Percentiles rank a stretch among this genome's conserved stretches.
phyloP scores from a whole-genome alignment of 2,888 invertebrate species.

The Punctoribates punctum region DNA sequence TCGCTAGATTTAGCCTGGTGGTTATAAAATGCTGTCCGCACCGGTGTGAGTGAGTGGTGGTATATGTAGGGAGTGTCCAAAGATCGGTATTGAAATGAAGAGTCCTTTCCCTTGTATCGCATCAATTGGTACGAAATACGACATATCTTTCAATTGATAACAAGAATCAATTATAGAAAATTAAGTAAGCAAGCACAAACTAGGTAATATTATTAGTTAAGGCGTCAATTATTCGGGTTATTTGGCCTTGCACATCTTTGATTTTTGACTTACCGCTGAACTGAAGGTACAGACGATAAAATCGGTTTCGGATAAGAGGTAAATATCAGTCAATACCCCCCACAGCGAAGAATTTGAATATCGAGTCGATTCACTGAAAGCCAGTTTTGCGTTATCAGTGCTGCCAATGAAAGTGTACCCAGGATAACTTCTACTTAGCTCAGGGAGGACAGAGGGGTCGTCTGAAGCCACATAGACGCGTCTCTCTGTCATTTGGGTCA shows the following conservation, averaged over 20 bases:
- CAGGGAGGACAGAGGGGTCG: neutral
- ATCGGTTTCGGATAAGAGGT: neutral
- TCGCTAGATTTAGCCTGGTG: neutral
- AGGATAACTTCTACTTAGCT: neutral
- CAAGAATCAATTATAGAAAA: too few species aligned
- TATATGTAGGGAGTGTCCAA: conserved; percentile 6
- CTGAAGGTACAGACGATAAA: conserved; percentile 29
- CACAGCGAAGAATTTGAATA: conserved; percentile 28
- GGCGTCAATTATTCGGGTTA: too few species aligned
- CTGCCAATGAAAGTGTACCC: neutral
- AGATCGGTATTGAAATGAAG: conserved; percentile 15
- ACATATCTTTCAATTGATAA: neutral
- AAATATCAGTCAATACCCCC: neutral
- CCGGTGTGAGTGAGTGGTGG: conserved; percentile 14
- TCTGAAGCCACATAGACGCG: conserved; percentile 14
- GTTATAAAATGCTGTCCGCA: conserved; percentile 21
- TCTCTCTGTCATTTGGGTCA: neutral
- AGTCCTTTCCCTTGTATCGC: neutral
- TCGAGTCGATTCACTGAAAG: conserved; percentile 4
- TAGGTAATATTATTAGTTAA: too few species aligned
- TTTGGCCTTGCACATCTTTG: neutral
- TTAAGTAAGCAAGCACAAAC: too few species aligned
- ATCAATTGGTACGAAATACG: conserved; percentile 24
- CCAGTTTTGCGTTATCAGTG: neutral
- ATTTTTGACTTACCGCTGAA: conserved; percentile 21